Evolutionary conservation across 2,113 vertebrate genomes (phyloP), one percentile per base, ranked within the genome.

Genomic region (Gambusia holbrooki): DNA sequence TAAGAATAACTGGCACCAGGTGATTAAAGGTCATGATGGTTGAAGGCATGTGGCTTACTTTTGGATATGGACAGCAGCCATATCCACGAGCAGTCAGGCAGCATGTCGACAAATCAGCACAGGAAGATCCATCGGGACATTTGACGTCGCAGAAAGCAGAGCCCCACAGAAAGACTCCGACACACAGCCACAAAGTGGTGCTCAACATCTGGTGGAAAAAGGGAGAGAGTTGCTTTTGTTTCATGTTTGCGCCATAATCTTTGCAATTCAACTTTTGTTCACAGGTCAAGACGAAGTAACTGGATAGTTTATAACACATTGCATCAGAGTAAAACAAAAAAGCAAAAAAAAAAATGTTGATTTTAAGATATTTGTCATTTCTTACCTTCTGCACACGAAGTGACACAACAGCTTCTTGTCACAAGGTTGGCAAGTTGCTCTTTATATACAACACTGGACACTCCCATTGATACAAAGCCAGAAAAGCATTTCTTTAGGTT

Each of bases 1-100:
- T 37, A 11, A 37, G 35, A 37, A 37, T 37, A 37, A 37, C 35
- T 3, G 35, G 2, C 2, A 37, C 35, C 35, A 37, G 35, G 35
- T 11, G 10, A 12, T 37, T 37, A 37, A 37, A 37, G 10, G 35
- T 11, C 35, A 12, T 3, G 35, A 11, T 11, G 35, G 35, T 11
- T 37, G 35, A 37, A 37, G 35, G 35, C 35, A 37, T 12, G 35
- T 11, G 35, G 35, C 35, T 37, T 11, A 37, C 35, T 11, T 37
- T 37, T 91, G 90, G 90, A 75, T 90, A 86, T 0, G 22, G 80
- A 79, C 94, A 95, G 89, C 94, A 95, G 29, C 0, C 67, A 19
- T 92, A 94, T n/a, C 90, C 92, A 12, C 15, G 0, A 0, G 25
- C 0, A 3, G 81, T 83, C 69, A 0, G 3, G 70, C 94, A 95